Evolutionary conservation across 2,113 vertebrate genomes (phyloP).

Genomic region (Felis chaus): DNA sequence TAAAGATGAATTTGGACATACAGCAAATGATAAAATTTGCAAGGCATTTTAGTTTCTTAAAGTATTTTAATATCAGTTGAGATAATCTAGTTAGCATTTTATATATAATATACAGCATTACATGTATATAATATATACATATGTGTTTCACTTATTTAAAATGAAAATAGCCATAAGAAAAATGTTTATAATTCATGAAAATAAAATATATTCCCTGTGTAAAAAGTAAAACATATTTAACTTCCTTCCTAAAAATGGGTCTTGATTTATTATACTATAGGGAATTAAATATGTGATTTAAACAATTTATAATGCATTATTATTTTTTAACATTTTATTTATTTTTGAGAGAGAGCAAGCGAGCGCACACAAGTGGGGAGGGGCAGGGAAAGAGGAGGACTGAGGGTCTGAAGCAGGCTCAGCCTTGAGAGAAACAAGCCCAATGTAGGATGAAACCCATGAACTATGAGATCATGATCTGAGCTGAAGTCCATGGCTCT

Average conservation of each 20-base stretch:
- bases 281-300: constrained; percentile 7
- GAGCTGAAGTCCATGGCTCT: too few species aligned
- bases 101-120: neutral
- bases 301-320: constrained; percentile 46
- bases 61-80: neutral
- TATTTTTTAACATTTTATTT: too few species aligned
- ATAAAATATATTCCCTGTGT: neutral
- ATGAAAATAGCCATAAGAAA: neutral
- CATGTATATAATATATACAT: neutral
- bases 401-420: too few species aligned
- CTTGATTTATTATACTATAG: neutral
- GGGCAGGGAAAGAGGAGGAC: too few species aligned
- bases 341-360: too few species aligned
- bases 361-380: too few species aligned
- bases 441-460: too few species aligned
- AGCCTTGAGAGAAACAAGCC: too few species aligned
- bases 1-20: neutral
- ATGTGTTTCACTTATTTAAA: neutral
- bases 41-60: neutral
- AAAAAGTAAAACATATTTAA: constrained; percentile 31
- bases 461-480: too few species aligned
- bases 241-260: neutral
- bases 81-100: neutral
- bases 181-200: neutral
- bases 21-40: neutral